phyloP scores from a whole-genome alignment of 2,113 vertebrate species.

The Anthoscopus minutus region DNA sequence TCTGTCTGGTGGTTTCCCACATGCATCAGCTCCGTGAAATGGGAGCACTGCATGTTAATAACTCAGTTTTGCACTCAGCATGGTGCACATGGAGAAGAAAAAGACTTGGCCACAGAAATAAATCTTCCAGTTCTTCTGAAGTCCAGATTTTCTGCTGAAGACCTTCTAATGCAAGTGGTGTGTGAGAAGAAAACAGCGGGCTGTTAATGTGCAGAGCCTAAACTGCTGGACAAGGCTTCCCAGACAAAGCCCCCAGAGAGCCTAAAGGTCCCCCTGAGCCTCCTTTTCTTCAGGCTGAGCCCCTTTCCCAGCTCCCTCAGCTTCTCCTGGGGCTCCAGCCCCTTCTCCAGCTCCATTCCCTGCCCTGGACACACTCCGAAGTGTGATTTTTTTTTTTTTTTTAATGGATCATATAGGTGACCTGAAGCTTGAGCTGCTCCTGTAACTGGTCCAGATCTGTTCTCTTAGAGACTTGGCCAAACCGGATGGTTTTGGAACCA shows the following conservation, averaged over 20 bases:
- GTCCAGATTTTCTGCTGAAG: neutral
- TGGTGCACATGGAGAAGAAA: neutral
- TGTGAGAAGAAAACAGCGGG: neutral
- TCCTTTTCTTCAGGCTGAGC: neutral
- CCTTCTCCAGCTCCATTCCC: fast-evolving
- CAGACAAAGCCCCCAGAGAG: neutral
- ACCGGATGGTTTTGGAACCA: neutral
- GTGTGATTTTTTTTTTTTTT: neutral
- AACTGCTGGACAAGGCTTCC: neutral
- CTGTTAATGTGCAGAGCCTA: neutral
- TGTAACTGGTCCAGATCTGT: neutral
- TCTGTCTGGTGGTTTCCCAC: neutral
- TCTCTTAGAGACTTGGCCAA: neutral
- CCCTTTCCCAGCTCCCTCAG: neutral
- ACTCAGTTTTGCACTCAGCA: neutral
- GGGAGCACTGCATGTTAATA: neutral
- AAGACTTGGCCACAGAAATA: neutral
- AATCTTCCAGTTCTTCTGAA: neutral
- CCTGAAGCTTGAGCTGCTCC: fast-evolving
- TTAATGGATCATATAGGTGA: neutral
- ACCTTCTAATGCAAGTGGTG: fast-evolving
- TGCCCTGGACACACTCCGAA: neutral
- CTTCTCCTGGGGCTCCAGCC: fast-evolving
- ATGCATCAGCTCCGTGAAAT: neutral
- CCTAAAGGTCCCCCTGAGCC: neutral